Base-by-base conservation (phyloP, 2,113 vertebrate species). In the Cyphotilapia sp. region DNA sequence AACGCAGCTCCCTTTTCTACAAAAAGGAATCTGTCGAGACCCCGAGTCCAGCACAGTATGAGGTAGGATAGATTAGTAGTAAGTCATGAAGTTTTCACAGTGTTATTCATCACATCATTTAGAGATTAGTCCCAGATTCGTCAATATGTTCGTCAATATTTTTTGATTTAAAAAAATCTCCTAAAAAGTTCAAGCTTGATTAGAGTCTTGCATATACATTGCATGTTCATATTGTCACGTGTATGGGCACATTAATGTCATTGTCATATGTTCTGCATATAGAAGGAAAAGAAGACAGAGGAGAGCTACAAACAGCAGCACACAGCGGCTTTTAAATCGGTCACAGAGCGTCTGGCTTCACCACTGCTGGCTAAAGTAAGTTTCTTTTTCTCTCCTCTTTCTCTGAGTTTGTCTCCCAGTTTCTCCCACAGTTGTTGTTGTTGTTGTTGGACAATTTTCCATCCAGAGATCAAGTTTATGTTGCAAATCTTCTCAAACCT, bases 311-410 rank as follows among this genome's bases (percentile, higher is more conserved):
- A 93, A 82, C 91, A 91, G 45, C 92, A 93, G 71, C 85, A 85
- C 47, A 95, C 92, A 4, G 94, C 96, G 0, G 94, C 80, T 24
- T 97, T 96, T 86, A 96, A 92, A 92, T 96, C 96, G 16, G 82
- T 86, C 63, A 91, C 93, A 2, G 90, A 94, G 13, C 94, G 95
- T 47, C 90, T 96, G 19, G 22, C 82, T n/a, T 85, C 11, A 66
- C 54, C 92, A 14, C 83, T 80, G 9, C 56, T 78, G 45, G 87
- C 91, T 35, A 92, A 95, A 93, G 95, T 96, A 93, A 96, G 92
- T 51, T 33, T 78, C 17, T 51, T 86, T 88, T 27, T 42, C 24
- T 84, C 33, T 33, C 5, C 49, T 47, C 49, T 49, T 24, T 71
- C n/a, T 49, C 5, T 38, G 14, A 59, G 16, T 83, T 59, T 57